Evolutionary conservation across 2,113 vertebrate species (phyloP).

Genomic region (Megaleporinus macrocephalus): DNA sequence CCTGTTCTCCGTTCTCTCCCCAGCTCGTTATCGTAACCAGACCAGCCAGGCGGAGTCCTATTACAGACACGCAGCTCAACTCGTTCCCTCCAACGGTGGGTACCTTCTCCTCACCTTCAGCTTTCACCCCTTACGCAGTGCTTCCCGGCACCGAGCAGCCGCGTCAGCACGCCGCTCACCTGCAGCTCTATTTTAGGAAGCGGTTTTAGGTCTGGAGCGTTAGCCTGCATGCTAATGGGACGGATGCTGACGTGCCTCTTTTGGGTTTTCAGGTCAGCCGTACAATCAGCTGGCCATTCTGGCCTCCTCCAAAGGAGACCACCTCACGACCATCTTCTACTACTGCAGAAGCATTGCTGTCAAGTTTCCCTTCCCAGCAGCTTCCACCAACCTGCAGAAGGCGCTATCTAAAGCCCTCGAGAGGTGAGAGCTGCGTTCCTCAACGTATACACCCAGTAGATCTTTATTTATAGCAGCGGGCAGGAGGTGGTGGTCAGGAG

Average conservation of each 20-base stretch:
- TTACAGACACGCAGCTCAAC: conserved; percentile 97
- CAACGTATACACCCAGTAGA: too few species aligned
- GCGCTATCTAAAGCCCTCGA: conserved; percentile 99
- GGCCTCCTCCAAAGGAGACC: conserved; percentile 98
- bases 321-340: conserved; percentile 99
- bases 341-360: conserved; percentile 99
- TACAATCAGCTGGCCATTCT: conserved; percentile 99
- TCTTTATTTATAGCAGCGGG: not conserved
- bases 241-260: not conserved
- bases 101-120: not conserved
- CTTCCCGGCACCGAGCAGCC: not conserved
- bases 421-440: conserved; percentile 76
- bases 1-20: not conserved
- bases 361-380: conserved; percentile 98
- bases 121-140: not conserved
- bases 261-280: conserved; percentile 88
- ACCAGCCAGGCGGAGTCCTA: conserved; percentile 99
- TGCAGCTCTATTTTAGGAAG: not conserved
- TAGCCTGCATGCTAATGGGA: too few species aligned
- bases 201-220: not conserved
- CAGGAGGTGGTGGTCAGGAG: not conserved
- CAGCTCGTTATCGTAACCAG: conserved; percentile 98
- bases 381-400: conserved; percentile 98
- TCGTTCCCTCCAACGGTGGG: conserved; percentile 96
- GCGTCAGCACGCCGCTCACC: not conserved